Evolutionary conservation across 2,888 invertebrate genomes (phyloP).

Genomic region (Polydrusus pterygomalis): DNA sequence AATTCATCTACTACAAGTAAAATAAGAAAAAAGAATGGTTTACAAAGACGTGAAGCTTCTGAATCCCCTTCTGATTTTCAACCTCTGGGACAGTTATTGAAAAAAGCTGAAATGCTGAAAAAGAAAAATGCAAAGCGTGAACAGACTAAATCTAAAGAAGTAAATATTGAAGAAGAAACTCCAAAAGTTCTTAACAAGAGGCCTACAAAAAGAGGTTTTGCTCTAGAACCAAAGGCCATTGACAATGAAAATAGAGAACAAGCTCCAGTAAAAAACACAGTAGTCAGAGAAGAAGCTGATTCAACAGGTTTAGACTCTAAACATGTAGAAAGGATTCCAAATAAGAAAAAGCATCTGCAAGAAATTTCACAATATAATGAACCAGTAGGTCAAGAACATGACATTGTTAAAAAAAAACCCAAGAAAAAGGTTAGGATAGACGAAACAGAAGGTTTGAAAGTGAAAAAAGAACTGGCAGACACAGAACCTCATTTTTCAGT

Average conservation of each 20-base stretch:
- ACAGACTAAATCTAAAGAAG: neutral
- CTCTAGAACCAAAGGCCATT: neutral
- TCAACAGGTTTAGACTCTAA: neutral
- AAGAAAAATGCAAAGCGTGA: neutral
- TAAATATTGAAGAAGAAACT: neutral
- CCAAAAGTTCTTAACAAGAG: neutral
- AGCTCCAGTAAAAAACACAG: neutral
- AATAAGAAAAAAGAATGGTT: conserved; percentile 36
- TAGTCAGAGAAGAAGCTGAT: neutral
- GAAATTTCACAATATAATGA: neutral
- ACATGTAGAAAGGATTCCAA: neutral
- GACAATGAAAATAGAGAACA: neutral
- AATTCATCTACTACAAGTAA: conserved; percentile 1
- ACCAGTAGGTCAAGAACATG: neutral
- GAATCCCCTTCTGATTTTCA: conserved; percentile 30
- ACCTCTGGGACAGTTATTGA: conserved; percentile 11
- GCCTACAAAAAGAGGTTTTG: neutral
- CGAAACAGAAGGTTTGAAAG: conserved; percentile 51
- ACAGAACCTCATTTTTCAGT: conserved; percentile 48
- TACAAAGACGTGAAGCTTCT: conserved; percentile 15
- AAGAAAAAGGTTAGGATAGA: conserved; percentile 53
- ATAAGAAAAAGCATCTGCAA: neutral
- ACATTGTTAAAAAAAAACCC: conserved; percentile 23
- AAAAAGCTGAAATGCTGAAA: neutral
- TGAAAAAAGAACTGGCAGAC: conserved; percentile 48